Evolutionary conservation across 2,113 vertebrate species (phyloP).

Genomic region (Morone chrysops): DNA sequence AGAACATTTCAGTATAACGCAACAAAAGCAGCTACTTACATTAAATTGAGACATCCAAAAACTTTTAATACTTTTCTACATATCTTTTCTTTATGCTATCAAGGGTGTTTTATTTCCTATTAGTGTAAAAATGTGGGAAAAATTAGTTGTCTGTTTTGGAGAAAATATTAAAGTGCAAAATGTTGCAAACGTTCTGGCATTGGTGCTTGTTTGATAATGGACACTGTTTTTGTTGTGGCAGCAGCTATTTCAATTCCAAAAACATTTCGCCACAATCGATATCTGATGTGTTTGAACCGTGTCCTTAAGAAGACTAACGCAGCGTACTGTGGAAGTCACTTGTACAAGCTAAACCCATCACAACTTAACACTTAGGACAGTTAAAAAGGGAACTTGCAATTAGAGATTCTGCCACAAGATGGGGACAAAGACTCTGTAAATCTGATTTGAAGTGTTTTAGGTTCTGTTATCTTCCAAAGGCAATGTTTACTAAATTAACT

Average conservation of each 20-base stretch:
- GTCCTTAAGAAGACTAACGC: not conserved
- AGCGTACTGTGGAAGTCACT: not conserved
- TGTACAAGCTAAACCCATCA: not conserved
- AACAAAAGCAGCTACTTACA: conserved; percentile 79
- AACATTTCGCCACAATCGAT: not conserved
- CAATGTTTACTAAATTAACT: not conserved
- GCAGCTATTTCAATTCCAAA: not conserved
- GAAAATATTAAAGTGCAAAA: conserved; percentile 87
- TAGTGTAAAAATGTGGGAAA: conserved; percentile 85
- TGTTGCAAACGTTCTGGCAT: conserved; percentile 79
- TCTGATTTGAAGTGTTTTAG: not conserved
- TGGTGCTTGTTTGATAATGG: conserved; percentile 71
- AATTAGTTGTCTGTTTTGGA: conserved; percentile 85
- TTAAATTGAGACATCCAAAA: conserved; percentile 80
- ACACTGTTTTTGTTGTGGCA: conserved; percentile 31
- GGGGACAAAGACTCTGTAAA: conserved; percentile 41
- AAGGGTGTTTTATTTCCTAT: conserved; percentile 82
- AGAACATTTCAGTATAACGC: conserved; percentile 74
- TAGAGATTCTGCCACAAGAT: conserved; percentile 36
- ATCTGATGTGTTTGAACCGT: not conserved
- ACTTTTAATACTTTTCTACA: conserved; percentile 87
- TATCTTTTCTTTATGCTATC: conserved; percentile 84
- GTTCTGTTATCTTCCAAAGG: not conserved
- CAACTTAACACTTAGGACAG: not conserved
- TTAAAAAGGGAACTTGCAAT: conserved; percentile 10